Evolutionary conservation across 1,140 invertebrate species (phyloP), one percentile per base, ranked within the genome.

Genomic region (Cecropterus lyciades): DNA sequence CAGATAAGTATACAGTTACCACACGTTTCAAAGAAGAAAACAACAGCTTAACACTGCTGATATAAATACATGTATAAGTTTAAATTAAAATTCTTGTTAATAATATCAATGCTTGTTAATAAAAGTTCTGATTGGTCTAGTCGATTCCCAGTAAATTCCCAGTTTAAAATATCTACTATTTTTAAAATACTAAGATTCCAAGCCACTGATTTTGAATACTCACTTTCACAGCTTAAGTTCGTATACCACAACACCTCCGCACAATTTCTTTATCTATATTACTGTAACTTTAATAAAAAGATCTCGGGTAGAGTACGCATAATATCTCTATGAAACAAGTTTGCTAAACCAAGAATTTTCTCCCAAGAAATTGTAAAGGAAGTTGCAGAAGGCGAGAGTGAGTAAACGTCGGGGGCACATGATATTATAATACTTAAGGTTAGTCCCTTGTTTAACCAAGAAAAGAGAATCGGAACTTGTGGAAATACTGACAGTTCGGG

Each of bases 341-440:
- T 82, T 84, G 84, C 84, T 82, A 80, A 80, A 85, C 69, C 72
- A 77, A 86, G 45, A 87, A 81, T 82, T 82, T 75, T 81, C 72
- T 70, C 43, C 56, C 53, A 73, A 77, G 75, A 82, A 81, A 82
- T 87, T 82, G 79, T 80, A 79, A 79, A 84, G 82, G 82, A 83
- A 84, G 75, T 83, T 78, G 75, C 69, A 75, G 72, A 71, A 80
- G 78, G 75, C 73, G 73, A 72, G 75, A 79, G 71, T 73, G 67
- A 72, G 68, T 65, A 76, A 82, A 69, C 71, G 78, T 75, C 73
- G 65, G 62, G 76, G 77, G 78, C 76, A 81, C 77, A 79, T 79
- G 79, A 74, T 70, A 76, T 79, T 76, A 76, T 74, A 76, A 85
- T 84, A 80, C 78, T 73, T 69, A 65, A 73, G 68, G 65, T 76